Conservation (phyloP, 2,888 invertebrate genomes). For the Lepidonotus clava region DNA sequence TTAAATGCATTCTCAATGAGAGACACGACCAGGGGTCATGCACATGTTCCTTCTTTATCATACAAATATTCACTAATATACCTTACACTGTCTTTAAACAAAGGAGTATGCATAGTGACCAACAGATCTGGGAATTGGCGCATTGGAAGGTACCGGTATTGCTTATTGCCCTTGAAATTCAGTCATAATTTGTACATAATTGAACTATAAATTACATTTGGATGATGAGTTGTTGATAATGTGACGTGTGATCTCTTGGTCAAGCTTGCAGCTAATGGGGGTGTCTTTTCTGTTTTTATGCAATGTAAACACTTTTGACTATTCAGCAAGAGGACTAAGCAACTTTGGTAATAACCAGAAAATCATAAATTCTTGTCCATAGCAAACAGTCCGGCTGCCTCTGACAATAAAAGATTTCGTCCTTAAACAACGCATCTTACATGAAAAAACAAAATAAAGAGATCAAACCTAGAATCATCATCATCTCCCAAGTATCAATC, state of each 20-base stretch:
- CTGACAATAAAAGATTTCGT: neutral
- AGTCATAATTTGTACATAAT: neutral
- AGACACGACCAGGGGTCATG: too few species aligned
- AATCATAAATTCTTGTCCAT: neutral
- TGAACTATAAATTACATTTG: too few species aligned
- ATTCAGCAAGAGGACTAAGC: neutral
- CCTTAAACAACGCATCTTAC: neutral
- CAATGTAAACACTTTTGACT: neutral
- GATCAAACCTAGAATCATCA: conserved; percentile 8
- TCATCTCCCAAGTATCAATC: neutral
- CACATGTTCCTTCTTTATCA: too few species aligned
- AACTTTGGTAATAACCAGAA: neutral
- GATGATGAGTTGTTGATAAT: too few species aligned
- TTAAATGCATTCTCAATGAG: too few species aligned
- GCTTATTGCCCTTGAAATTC: neutral
- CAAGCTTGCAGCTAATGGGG: neutral
- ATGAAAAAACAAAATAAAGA: neutral
- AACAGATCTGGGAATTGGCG: too few species aligned
- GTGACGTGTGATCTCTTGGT: neutral
- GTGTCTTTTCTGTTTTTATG: neutral
- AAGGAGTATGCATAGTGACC: too few species aligned
- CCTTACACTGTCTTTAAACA: too few species aligned
- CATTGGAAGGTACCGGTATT: too few species aligned
- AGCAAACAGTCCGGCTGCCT: conserved; percentile 27
- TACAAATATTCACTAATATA: too few species aligned